Conservation (phyloP, 2,888 invertebrate species). For the Cryptocephalus primarius region DNA sequence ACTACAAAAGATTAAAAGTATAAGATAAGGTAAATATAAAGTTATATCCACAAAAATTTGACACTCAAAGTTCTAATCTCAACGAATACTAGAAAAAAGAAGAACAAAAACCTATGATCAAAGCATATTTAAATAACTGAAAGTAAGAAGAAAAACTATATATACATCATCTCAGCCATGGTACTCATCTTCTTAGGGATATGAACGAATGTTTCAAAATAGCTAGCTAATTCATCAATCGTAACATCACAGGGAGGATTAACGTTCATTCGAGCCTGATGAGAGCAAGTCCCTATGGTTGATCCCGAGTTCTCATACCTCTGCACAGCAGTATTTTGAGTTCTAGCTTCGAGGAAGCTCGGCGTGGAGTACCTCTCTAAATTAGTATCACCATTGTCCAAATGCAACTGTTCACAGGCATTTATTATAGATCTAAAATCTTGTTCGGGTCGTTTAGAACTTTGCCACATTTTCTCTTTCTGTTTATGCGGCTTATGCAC, state of each 20-base stretch:
- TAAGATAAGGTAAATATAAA: too few species aligned
- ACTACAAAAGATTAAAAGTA: too few species aligned
- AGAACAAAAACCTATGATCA: too few species aligned
- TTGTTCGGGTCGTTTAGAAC: slow-evolving; percentile 22
- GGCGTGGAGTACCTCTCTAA: slow-evolving; percentile 20
- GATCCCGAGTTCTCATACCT: slow-evolving; percentile 12
- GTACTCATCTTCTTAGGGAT: slow-evolving; percentile 96
- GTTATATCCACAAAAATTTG: too few species aligned
- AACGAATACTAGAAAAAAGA: too few species aligned
- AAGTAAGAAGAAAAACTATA: slow-evolving; percentile 41
- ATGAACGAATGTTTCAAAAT: slow-evolving; percentile 90
- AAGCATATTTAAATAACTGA: neutral
- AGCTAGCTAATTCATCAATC: slow-evolving; percentile 89
- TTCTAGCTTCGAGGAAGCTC: slow-evolving; percentile 27
- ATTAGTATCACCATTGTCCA: slow-evolving; percentile 21
- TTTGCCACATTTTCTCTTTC: slow-evolving; percentile 25
- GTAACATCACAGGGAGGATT: slow-evolving; percentile 73
- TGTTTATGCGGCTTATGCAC: slow-evolving; percentile 1
- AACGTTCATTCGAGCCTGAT: slow-evolving; percentile 53
- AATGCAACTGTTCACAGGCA: slow-evolving; percentile 33
- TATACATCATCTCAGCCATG: slow-evolving; percentile 99
- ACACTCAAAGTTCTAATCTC: too few species aligned
- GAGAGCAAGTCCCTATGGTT: slow-evolving; percentile 53
- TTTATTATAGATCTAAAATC: slow-evolving; percentile 35
- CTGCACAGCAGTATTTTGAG: slow-evolving; percentile 8